These are phyloP conservation scores for Anthonomus grandis DNA, from an alignment of 1,140 invertebrate species.

Conservation along the genomic window DNA sequence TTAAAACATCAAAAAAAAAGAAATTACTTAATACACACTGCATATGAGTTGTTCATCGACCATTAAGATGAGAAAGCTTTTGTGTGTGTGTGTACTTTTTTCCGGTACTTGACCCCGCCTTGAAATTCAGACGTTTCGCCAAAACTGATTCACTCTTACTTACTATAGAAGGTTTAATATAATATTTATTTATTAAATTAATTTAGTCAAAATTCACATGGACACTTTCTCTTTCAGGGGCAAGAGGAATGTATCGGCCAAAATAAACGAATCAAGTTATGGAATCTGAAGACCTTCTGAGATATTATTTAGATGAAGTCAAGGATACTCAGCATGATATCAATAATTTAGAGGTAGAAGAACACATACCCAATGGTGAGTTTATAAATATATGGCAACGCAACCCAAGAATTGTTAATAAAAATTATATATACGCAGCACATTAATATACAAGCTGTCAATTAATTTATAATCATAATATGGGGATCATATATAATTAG, in stretches of 20 bases:
- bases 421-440: too few species aligned
- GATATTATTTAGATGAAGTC: slow-evolving; percentile 42
- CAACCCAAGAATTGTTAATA: too few species aligned
- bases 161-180: not conserved
- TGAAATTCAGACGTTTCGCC: too few species aligned
- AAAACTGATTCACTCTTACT: not conserved
- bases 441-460: too few species aligned
- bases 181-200: too few species aligned
- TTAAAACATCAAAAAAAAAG: not conserved
- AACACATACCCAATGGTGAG: slow-evolving; percentile 39
- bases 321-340: slow-evolving; percentile 40
- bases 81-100: not conserved
- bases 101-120: not conserved
- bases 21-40: not conserved
- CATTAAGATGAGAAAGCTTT: not conserved
- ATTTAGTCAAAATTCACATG: slow-evolving; percentile 4
- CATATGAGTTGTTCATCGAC: not conserved
- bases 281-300: slow-evolving; percentile 39
- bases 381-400: not conserved
- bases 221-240: slow-evolving; percentile 16
- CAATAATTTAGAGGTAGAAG: slow-evolving; percentile 38
- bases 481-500: too few species aligned
- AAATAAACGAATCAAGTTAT: slow-evolving; percentile 27
- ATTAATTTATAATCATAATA: too few species aligned
- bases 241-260: slow-evolving; percentile 17